These are phyloP conservation scores for Pristiophorus japonicus DNA, from an alignment of 2,113 vertebrate genomes.

Conservation along the genomic window DNA sequence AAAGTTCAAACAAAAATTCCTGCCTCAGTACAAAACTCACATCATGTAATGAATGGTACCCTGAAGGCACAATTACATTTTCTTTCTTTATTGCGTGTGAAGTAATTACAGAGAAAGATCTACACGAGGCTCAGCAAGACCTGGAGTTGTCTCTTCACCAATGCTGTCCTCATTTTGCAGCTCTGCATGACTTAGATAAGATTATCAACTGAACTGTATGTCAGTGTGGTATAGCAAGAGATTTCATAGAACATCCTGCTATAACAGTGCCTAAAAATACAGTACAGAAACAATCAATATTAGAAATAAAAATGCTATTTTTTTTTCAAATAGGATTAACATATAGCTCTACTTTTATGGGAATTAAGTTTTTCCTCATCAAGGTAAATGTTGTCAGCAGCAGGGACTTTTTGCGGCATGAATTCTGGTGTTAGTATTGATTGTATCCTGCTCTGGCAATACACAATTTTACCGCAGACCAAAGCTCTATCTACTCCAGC, in stretches of 20 bases:
- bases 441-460: not conserved
- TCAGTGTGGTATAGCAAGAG: not conserved
- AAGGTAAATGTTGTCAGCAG: not conserved
- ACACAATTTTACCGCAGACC: not conserved
- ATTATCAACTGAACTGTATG: not conserved
- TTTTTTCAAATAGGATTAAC: not conserved
- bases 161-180: not conserved
- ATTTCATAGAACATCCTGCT: not conserved
- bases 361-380: not conserved
- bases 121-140: not conserved
- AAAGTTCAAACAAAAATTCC: not conserved
- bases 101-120: not conserved
- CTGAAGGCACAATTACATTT: not conserved
- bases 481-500: not conserved
- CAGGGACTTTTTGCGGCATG: not conserved
- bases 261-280: not conserved
- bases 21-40: not conserved
- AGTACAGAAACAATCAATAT: not conserved
- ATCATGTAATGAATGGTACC: not conserved
- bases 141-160: not conserved
- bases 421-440: not conserved
- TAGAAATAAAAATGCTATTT: not conserved
- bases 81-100: not conserved
- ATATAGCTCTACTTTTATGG: not conserved
- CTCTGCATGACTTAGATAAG: not conserved